phyloP scores from a whole-genome alignment of 2,797 vertebrate species.

The Bradypodion pumilum region DNA sequence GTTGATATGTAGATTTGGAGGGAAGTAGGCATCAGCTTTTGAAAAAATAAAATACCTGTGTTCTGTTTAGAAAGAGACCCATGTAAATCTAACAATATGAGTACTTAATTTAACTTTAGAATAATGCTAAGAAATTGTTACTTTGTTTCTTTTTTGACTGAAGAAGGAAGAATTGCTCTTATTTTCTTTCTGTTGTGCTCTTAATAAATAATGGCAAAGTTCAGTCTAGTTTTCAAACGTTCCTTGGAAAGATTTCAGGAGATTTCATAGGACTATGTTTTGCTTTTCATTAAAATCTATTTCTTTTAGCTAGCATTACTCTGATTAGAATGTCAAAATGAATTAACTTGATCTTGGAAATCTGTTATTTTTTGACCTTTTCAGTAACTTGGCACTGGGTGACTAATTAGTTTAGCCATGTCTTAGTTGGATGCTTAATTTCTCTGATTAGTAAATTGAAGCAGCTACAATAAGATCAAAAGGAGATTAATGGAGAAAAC shows the following conservation, averaged over 20 bases:
- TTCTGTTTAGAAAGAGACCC: not conserved
- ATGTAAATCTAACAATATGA: not conserved
- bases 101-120: not conserved
- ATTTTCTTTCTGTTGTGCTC: not conserved
- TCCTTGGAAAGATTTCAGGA: not conserved
- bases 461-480: slow-evolving; percentile 16
- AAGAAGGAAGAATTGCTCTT: not conserved
- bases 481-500: not conserved
- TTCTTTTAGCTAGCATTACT: not conserved
- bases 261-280: not conserved
- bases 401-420: slow-evolving; percentile 38
- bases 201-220: not conserved
- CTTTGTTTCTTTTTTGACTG: not conserved
- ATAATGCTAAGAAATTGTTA: not conserved
- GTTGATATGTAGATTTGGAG: not conserved
- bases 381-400: slow-evolving; percentile 47
- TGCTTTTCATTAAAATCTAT: slow-evolving; percentile 1
- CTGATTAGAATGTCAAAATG: slow-evolving; percentile 12
- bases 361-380: slow-evolving; percentile 46
- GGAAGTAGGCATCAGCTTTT: not conserved
- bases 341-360: slow-evolving; percentile 41
- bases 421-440: slow-evolving; percentile 48
- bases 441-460: slow-evolving; percentile 46
- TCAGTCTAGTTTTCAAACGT: not conserved
- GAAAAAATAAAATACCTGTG: not conserved